phyloP scores from a whole-genome alignment of 2,113 vertebrate genomes.

The cattle (Bos taurus) region DNA sequence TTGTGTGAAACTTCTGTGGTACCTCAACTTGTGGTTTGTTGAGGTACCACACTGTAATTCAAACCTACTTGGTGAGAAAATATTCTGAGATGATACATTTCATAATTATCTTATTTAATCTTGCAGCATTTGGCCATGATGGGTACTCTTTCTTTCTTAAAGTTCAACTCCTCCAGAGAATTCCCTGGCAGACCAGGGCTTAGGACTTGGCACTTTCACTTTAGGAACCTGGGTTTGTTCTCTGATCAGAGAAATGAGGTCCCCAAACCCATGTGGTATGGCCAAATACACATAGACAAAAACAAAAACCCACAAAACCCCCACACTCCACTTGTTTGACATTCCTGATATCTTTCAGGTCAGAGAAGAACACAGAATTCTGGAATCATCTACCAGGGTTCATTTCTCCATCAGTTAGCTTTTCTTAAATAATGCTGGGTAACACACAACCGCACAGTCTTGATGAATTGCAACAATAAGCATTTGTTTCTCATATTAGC shows the following conservation, averaged over 20 bases:
- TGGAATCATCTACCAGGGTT: not conserved
- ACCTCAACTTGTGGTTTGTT: not conserved
- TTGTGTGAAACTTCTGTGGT: not conserved
- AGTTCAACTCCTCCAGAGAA: not conserved
- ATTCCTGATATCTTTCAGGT: not conserved
- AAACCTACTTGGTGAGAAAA: not conserved
- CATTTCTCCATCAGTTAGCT: not conserved
- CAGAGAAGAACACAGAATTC: not conserved
- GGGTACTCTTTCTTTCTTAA: not conserved
- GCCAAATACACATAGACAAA: not conserved
- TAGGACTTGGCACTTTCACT: not conserved
- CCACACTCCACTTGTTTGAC: not conserved
- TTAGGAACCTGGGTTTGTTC: not conserved
- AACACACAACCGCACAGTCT: not conserved
- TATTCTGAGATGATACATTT: not conserved
- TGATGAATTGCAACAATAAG: not conserved
- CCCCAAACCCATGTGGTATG: not conserved
- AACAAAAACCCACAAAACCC: not conserved
- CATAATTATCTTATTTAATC: not conserved
- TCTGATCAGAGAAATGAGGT: not conserved
- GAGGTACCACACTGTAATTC: not conserved
- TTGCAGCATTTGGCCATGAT: not conserved
- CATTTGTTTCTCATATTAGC: not conserved
- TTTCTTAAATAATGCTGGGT: not conserved
- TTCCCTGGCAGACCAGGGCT: not conserved